Evolutionary conservation across 1,140 invertebrate species (phyloP).

Genomic region (Drosophila sulfurigaster): DNA sequence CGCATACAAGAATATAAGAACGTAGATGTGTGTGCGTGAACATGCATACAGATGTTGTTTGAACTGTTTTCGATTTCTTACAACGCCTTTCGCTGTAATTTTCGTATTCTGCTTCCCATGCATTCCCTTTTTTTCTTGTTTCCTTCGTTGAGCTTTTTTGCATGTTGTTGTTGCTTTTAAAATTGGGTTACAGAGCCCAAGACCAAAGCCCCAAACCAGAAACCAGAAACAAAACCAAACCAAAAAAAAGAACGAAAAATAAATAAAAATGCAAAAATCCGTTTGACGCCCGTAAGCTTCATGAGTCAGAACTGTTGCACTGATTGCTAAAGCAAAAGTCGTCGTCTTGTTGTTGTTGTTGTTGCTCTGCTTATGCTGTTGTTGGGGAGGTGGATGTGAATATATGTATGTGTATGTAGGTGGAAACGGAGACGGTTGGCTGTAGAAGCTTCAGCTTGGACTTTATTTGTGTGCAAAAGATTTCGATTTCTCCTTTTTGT

Average conservation of each 20-base stretch:
- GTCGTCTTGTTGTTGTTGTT: not conserved
- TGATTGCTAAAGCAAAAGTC: constrained; percentile 58
- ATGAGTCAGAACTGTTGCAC: constrained; percentile 74
- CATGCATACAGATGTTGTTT: constrained; percentile 60
- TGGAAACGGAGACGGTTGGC: constrained; percentile 2
- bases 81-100: constrained; percentile 74
- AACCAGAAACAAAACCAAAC: constrained; percentile 26
- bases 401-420: not conserved
- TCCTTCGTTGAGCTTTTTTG: constrained; percentile 40
- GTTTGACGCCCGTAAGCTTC: constrained; percentile 76
- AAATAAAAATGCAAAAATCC: constrained; percentile 76
- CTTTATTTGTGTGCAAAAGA: constrained; percentile 52
- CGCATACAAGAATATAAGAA: constrained; percentile 7
- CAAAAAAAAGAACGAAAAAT: constrained; percentile 44
- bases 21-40: not conserved
- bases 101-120: constrained; percentile 72
- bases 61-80: constrained; percentile 78
- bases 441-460: constrained; percentile 35
- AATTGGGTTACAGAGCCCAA: constrained; percentile 78
- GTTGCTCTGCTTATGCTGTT: no score
- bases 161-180: constrained; percentile 57
- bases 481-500: constrained; percentile 66
- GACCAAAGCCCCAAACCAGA: constrained; percentile 50
- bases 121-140: constrained; percentile 42
- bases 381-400: not conserved